A percentile compares a stretch with the other conserved stretches of the same genome.
Evolutionary conservation across 1,140 invertebrate species (phyloP).

Genomic region (Atta texana): DNA sequence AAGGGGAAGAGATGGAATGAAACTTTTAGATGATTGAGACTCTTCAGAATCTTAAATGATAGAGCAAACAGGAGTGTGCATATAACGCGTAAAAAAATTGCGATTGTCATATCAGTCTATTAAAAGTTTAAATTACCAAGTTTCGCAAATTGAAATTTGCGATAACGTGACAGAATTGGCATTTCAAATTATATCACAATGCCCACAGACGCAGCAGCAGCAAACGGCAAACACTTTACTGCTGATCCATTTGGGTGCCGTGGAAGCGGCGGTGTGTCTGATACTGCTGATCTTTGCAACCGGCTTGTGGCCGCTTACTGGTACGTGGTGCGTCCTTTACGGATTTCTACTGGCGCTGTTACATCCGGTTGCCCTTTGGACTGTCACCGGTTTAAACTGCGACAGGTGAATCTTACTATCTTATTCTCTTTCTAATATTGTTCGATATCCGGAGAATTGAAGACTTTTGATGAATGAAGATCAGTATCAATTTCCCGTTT

Average conservation of each 20-base stretch:
- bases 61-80: background rate
- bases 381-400: constrained; percentile 92
- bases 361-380: constrained; percentile 92
- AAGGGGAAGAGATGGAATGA: background rate
- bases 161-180: constrained; percentile 34
- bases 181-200: constrained; percentile 45
- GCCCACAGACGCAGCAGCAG: constrained; percentile 82
- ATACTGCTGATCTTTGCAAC: constrained; percentile 87
- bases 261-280: constrained; percentile 89
- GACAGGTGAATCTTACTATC: constrained; percentile 86
- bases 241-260: constrained; percentile 90
- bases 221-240: constrained; percentile 90
- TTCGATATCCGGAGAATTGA: background rate
- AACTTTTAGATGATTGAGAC: background rate
- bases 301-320: constrained; percentile 85
- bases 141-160: constrained; percentile 35
- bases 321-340: constrained; percentile 88
- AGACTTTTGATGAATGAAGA: background rate
- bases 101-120: background rate
- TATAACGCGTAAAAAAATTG: background rate
- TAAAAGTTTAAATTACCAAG: constrained; percentile 51
- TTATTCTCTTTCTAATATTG: background rate
- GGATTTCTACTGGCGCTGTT: constrained; percentile 90
- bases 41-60: background rate
- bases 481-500: background rate